phyloP scores from a whole-genome alignment of 1,140 invertebrate genomes.

The Eueides isabella region DNA sequence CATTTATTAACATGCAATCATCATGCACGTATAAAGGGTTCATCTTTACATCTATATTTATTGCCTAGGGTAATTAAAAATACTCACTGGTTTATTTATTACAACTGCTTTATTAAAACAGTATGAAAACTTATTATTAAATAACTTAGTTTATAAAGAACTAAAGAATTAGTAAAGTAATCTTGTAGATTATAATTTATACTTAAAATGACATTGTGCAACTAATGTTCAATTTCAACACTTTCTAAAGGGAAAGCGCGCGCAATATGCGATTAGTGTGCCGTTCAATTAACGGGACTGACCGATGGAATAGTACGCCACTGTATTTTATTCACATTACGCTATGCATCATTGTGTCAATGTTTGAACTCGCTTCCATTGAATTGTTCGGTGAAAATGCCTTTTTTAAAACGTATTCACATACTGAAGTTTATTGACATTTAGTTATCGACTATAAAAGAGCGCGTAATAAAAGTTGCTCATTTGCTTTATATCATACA shows the following conservation, averaged over 20 bases:
- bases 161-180: too few relatives aligned
- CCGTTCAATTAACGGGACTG: constrained; percentile 68
- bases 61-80: background rate
- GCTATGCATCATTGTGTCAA: constrained; percentile 37
- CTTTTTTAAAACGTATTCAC: constrained; percentile 28
- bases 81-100: background rate
- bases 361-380: constrained; percentile 31
- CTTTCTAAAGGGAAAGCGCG: constrained; percentile 76
- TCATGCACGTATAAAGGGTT: too few relatives aligned
- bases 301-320: constrained; percentile 47
- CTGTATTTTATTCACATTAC: constrained; percentile 38
- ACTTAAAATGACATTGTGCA: constrained; percentile 30
- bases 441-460: constrained; percentile 13
- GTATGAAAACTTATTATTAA: too few relatives aligned
- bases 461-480: background rate
- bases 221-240: constrained; percentile 47
- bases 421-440: constrained; percentile 15
- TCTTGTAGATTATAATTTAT: constrained; percentile 15
- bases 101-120: too few relatives aligned
- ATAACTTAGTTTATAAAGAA: too few relatives aligned
- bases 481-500: too few relatives aligned
- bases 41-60: too few relatives aligned
- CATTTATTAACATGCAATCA: background rate
- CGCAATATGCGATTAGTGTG: constrained; percentile 66
- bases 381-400: constrained; percentile 26